Conservation (phyloP, 2,888 invertebrate genomes). For the Drosophila mayaguana region DNA sequence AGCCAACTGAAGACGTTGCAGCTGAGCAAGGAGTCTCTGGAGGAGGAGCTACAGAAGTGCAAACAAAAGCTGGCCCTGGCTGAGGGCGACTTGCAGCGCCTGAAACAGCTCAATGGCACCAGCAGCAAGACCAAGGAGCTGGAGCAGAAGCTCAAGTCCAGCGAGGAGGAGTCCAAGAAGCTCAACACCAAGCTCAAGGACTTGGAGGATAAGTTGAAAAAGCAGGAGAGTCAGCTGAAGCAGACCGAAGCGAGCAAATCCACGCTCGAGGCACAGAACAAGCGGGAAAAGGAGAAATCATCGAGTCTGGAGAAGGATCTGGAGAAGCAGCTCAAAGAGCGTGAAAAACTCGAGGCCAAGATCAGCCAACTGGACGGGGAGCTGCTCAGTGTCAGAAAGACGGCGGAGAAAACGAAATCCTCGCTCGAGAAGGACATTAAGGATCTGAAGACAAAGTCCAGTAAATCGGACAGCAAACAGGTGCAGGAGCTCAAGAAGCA, state of each 20-base stretch:
- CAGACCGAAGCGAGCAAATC: slow-evolving; percentile 85
- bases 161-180: slow-evolving; percentile 89
- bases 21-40: slow-evolving; percentile 88
- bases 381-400: slow-evolving; percentile 87
- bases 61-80: slow-evolving; percentile 89
- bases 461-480: slow-evolving; percentile 88
- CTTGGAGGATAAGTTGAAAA: slow-evolving; percentile 86
- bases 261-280: slow-evolving; percentile 85
- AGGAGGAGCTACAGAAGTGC: slow-evolving; percentile 88
- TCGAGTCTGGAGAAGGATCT: slow-evolving; percentile 88
- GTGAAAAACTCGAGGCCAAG: slow-evolving; percentile 88
- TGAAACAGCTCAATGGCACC: slow-evolving; percentile 69
- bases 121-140: slow-evolving; percentile 88
- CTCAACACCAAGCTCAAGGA: slow-evolving; percentile 86
- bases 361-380: slow-evolving; percentile 88
- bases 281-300: slow-evolving; percentile 86
- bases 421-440: slow-evolving; percentile 91
- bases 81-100: slow-evolving; percentile 84
- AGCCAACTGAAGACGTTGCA: slow-evolving; percentile 87
- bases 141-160: slow-evolving; percentile 89
- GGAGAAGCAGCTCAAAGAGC: slow-evolving; percentile 88
- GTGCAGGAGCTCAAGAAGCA: slow-evolving; percentile 87
- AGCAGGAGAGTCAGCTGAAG: slow-evolving; percentile 86
- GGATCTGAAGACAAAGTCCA: slow-evolving; percentile 89
- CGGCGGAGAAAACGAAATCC: slow-evolving; percentile 88